Evolutionary conservation across 2,113 vertebrate genomes (phyloP).

Genomic region (Cyphomyrus plagiostoma): DNA sequence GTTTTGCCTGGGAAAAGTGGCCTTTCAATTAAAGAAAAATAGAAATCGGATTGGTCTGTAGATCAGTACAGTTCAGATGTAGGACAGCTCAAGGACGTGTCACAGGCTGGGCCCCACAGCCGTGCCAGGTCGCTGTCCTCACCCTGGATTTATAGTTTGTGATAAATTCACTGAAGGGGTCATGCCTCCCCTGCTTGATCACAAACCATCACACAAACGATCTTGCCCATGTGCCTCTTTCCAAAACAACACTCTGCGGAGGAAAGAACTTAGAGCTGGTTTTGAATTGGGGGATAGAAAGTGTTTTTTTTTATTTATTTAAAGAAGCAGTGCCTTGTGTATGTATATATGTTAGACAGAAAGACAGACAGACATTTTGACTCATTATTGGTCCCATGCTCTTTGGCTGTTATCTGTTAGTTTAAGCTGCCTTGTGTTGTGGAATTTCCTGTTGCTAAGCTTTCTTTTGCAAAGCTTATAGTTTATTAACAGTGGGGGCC

Average conservation of each 20-base stretch:
- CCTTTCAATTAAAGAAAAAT: background rate
- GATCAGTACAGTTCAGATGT: background rate
- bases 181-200: background rate
- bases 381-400: constrained; percentile 15
- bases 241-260: constrained; percentile 11
- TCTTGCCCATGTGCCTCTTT: background rate
- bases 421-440: constrained; percentile 31
- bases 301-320: background rate
- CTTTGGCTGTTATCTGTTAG: constrained; percentile 22
- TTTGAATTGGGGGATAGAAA: background rate
- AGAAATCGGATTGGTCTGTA: background rate
- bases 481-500: constrained; percentile 26
- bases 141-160: background rate
- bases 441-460: constrained; percentile 17
- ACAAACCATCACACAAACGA: background rate
- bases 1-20: background rate
- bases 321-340: background rate
- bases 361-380: background rate
- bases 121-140: background rate
- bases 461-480: constrained; percentile 20
- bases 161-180: constrained; percentile 14
- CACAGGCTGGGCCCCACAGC: background rate
- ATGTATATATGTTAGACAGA: background rate
- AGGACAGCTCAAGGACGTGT: background rate
- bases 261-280: background rate